phyloP scores from a whole-genome alignment of 1,140 invertebrate species.

The Branchinecta lynchi region DNA sequence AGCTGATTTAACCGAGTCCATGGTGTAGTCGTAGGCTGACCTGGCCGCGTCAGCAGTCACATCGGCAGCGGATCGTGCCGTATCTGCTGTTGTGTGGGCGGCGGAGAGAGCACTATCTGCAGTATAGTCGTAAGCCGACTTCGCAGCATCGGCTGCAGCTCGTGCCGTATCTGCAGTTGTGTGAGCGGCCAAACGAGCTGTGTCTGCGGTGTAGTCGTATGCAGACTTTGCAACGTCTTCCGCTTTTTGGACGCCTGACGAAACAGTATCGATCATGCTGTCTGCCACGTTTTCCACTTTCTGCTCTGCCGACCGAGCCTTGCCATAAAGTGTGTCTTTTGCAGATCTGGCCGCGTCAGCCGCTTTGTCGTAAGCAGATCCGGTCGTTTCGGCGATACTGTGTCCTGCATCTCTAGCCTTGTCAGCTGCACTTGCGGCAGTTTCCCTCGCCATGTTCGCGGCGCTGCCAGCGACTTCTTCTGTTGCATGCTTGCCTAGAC shows the following conservation, averaged over 20 bases:
- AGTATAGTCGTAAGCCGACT: background rate
- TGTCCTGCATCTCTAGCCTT: background rate
- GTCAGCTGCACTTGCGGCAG: background rate
- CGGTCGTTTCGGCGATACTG: background rate
- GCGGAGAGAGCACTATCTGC: background rate
- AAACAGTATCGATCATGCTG: background rate
- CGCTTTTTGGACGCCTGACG: background rate
- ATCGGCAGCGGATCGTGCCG: background rate
- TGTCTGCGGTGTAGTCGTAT: background rate
- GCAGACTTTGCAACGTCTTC: background rate
- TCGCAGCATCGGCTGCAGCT: background rate
- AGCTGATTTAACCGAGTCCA: background rate
- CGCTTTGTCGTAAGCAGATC: background rate
- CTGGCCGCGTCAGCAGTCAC: background rate
- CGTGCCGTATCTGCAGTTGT: background rate
- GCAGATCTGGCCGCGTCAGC: background rate
- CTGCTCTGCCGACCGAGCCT: background rate
- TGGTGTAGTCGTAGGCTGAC: background rate
- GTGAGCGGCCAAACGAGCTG: background rate
- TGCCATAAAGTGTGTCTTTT: background rate
- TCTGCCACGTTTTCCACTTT: background rate
- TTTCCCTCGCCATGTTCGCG: background rate
- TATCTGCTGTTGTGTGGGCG: background rate
- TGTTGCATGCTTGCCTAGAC: background rate
- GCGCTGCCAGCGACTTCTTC: background rate